These are phyloP conservation scores for Aurelia sp. DNA, from an alignment of 30 jellyfish, hydroid and myxozoan species.

Conservation along the genomic window DNA sequence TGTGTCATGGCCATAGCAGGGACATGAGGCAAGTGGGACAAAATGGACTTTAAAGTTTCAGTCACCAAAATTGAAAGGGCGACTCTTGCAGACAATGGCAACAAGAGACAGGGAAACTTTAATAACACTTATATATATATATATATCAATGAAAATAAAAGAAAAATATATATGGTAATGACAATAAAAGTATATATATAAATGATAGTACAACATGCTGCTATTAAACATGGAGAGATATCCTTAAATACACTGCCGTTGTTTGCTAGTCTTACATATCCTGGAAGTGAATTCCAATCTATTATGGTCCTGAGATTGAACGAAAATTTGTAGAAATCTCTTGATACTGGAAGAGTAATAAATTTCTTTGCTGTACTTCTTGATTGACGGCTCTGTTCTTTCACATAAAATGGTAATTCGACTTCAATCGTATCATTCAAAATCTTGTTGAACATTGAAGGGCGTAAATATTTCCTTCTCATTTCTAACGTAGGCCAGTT, in stretches of 20 bases:
- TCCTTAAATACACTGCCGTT: constrained; percentile 30
- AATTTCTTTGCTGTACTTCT: constrained; percentile 18
- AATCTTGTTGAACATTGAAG: constrained; percentile 23
- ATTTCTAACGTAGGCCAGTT: constrained; percentile 25
- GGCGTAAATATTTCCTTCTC: constrained; percentile 37
- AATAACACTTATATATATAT: too few species aligned
- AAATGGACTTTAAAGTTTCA: too few species aligned
- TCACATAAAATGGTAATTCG: constrained; percentile 19
- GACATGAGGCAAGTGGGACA: too few species aligned
- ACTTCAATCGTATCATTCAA: constrained; percentile 9
- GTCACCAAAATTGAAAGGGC: too few species aligned
- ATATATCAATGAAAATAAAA: too few species aligned
- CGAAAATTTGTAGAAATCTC: constrained; percentile 15
- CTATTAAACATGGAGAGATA: constrained; percentile 12
- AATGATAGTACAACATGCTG: background rate
- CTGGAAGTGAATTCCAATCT: constrained; percentile 40
- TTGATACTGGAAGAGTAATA: constrained; percentile 7
- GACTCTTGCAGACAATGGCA: too few species aligned
- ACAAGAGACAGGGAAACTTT: too few species aligned
- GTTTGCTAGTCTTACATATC: constrained; percentile 33
- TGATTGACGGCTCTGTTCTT: constrained; percentile 15
- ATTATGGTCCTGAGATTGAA: constrained; percentile 25
- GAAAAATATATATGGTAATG: too few species aligned
- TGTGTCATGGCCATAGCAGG: too few species aligned
- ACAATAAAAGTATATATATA: too few species aligned